Conservation (phyloP, 2,113 vertebrate genomes). For the Malaclemys terrapin region DNA sequence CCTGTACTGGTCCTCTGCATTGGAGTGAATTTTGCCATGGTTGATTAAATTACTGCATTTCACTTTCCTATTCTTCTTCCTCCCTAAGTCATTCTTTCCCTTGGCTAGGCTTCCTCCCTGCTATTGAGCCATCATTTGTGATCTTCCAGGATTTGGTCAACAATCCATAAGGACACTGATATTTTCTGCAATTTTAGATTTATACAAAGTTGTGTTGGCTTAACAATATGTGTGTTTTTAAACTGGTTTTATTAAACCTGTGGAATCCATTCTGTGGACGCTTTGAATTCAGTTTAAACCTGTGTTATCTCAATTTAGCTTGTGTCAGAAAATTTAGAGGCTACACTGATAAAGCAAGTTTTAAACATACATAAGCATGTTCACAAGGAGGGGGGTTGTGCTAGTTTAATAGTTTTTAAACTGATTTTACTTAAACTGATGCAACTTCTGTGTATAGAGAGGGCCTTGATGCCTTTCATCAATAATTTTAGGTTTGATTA, state of each 20-base stretch:
- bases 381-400: background rate
- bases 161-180: background rate
- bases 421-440: background rate
- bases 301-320: background rate
- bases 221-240: background rate
- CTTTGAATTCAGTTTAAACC: background rate
- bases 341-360: background rate
- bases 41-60: background rate
- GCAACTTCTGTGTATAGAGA: background rate
- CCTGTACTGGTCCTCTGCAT: background rate
- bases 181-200: background rate
- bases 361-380: background rate
- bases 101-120: background rate
- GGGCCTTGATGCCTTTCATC: background rate
- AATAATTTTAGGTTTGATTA: constrained; percentile 6
- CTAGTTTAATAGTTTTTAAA: background rate
- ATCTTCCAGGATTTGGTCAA: background rate
- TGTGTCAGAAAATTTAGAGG: background rate
- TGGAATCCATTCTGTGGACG: background rate
- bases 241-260: background rate
- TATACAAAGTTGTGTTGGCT: background rate
- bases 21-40: background rate
- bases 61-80: background rate
- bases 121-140: background rate
- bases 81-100: background rate